Base-by-base conservation (phyloP, 2,797 vertebrate species). In the Erethizon dorsatum region DNA sequence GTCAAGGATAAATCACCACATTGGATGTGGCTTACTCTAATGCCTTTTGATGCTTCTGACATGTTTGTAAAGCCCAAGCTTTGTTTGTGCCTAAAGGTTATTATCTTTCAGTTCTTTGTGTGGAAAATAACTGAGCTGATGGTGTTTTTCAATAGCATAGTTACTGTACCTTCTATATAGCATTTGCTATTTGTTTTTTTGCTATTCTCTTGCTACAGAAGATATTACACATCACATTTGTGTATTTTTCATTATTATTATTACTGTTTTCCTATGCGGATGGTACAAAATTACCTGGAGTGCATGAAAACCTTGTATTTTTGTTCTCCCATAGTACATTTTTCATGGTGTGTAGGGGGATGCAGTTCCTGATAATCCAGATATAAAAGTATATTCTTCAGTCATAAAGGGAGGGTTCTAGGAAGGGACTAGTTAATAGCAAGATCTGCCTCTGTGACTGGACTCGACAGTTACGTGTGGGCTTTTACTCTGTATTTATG, bases 21-120 rank as follows among this genome's bases (percentile, higher is more conserved):
- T 71, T 41, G 61, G 71, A 65, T 93, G 33, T 96, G 95, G 96
- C 97, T 98, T 97, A 96, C 96, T 41, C 33, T 97, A 97, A 97
- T 95, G 95, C 97, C 83, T 93, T 95, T 95, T 97, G 97, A 97
- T 97, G 95, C 95, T 90, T 94, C 80, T 97, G 97, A 97, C 96
- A 97, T 96, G 95, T 97, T 96, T 97, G 88, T 94, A 97, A 98
- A 97, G 96, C 96, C 94, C 65, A 28, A 59, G 96, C 90, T 97
- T 96, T 65, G 0, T 96, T 96, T 97, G 97, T 97, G 94, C 65
- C 77, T 95, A 69, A 92, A 94, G 83, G 97, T 97, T 97, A 97
- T 97, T 98, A 97, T 97, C 86, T 95, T 94, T 89, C 77, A 69
- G 85, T 86, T 94, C 88, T 97, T 97, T 95, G 94, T 97, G 90